A percentile compares a stretch with the other conserved stretches of the same genome.
phyloP scores from a whole-genome alignment of 2,113 vertebrate species.

The Sphaerodactylus townsendi region DNA sequence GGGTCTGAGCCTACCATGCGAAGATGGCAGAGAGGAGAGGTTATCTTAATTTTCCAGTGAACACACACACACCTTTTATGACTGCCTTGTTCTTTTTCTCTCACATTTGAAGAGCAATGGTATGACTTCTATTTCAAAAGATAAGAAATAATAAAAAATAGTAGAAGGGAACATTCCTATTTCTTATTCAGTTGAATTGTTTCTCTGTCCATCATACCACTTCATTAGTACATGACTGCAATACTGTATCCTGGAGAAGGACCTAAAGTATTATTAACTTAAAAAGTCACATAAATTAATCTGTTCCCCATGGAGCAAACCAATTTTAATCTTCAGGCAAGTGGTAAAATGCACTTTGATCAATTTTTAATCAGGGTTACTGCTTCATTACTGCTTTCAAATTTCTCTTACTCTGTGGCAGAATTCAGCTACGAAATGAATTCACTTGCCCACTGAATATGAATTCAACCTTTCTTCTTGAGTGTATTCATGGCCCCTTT shows the following conservation, averaged over 20 bases:
- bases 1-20: no score
- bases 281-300: constrained; percentile 40
- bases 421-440: constrained; percentile 40
- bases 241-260: constrained; percentile 50
- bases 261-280: constrained; percentile 55
- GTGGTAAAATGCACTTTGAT: constrained; percentile 41
- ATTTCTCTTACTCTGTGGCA: not conserved
- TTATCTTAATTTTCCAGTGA: no score
- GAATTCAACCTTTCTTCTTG: constrained; percentile 13
- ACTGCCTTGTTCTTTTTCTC: constrained; percentile 26
- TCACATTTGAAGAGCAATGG: not conserved
- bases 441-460: constrained; percentile 35
- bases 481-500: constrained; percentile 24
- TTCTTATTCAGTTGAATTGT: constrained; percentile 50
- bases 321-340: constrained; percentile 37
- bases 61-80: not conserved
- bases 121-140: constrained; percentile 15
- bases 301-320: constrained; percentile 35
- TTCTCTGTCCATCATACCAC: constrained; percentile 54
- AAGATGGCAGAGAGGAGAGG: no score
- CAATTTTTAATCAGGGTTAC: constrained; percentile 43
- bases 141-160: constrained; percentile 16
- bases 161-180: constrained; percentile 39
- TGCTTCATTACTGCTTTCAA: constrained; percentile 24
- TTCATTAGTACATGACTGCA: constrained; percentile 49